Evolutionary conservation across 1,140 invertebrate species (phyloP), one percentile per base, ranked within the genome.

Genomic region (Diplogasteroides magnus): DNA sequence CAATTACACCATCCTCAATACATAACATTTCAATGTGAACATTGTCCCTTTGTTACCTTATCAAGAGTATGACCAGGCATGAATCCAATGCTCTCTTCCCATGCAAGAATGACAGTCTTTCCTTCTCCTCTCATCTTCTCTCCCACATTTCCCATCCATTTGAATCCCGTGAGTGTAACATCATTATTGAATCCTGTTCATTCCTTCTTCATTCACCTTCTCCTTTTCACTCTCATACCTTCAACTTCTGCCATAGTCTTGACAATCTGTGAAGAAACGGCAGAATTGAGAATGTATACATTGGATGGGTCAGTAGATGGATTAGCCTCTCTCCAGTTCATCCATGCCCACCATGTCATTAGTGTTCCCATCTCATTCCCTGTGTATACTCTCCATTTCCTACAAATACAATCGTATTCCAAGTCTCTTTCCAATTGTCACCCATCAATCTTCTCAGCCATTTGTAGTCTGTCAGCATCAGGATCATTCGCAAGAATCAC

Each of bases 161-260:
- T 99, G 82, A 99, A 99, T 0, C 97, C 88, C n/a, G 97, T 99
- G 60, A 98, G 86, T 0, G 96, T 98, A 85, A 98, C 94, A 84
- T 90, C 74, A 19, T 74, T 78, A 61, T 77, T 76, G 73, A 83
- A 82, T n/a, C 78, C 75, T 74, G n/a, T 31, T 29, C 19, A 6
- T 48, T 19, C 37, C 37, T 19, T 19, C 37, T 19, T 19, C 37
- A 6, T 11, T 19, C 37, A 6, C 37, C 37, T 6, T 48, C 19
- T 48, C 37, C 26, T 15, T 31, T 3, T 69, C 61, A 56, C 27
- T 31, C 73, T 70, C 25, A 92, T 91, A 26, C 92, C 93, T 83
- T 95, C 90, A 23, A 85, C 86, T 57, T 88, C 86, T 0, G 90
- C 89, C 77, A 98, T 91, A 1, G 92, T 88, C 27, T 87, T 84